phyloP scores from a whole-genome alignment of 2,888 invertebrate species.

The Microchrysa polita region DNA sequence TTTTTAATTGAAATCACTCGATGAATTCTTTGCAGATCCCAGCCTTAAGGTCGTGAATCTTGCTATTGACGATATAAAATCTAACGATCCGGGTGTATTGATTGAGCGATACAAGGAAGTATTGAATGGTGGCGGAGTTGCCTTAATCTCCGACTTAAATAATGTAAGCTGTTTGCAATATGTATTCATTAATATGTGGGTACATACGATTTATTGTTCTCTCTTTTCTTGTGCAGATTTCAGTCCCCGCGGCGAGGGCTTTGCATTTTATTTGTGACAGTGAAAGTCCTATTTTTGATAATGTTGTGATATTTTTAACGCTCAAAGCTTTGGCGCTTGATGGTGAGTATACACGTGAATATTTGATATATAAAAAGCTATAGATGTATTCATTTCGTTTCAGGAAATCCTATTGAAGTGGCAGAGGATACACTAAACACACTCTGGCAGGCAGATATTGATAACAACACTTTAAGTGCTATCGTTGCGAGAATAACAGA shows the following conservation, averaged over 20 bases:
- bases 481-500: slow-evolving; percentile 61
- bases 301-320: slow-evolving; percentile 64
- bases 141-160: slow-evolving; percentile 58
- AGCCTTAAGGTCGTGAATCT: slow-evolving; percentile 51
- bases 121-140: slow-evolving; percentile 57
- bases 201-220: too few relatives aligned
- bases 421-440: slow-evolving; percentile 55
- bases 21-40: slow-evolving; percentile 50
- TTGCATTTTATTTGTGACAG: slow-evolving; percentile 71
- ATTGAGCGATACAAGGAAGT: slow-evolving; percentile 57
- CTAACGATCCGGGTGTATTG: slow-evolving; percentile 55
- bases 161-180: slow-evolving; percentile 52
- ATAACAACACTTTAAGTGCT: slow-evolving; percentile 56
- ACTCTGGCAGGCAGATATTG: slow-evolving; percentile 57
- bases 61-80: slow-evolving; percentile 53
- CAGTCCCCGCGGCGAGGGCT: slow-evolving; percentile 61
- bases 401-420: slow-evolving; percentile 51
- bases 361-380: not conserved
- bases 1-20: not conserved
- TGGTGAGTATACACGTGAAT: slow-evolving; percentile 44
- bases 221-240: too few relatives aligned
- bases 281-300: slow-evolving; percentile 63
- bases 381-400: not conserved
- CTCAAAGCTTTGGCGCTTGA: slow-evolving; percentile 54
- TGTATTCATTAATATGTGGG: too few relatives aligned